Evolutionary conservation across 1,140 invertebrate genomes (phyloP).

Genomic region (Galleria mellonella): DNA sequence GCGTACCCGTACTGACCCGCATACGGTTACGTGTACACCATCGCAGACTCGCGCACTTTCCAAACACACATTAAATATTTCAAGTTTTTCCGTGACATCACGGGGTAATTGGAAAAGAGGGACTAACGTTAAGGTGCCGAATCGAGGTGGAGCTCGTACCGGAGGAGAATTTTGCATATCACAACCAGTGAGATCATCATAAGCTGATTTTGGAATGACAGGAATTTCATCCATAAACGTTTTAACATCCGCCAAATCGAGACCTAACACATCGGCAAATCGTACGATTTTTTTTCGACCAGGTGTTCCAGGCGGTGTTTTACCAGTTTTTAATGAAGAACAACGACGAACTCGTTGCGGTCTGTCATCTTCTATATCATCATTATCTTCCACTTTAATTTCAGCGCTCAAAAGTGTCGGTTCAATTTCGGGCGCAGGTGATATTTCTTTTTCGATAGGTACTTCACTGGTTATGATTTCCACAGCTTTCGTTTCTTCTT

Average conservation of each 20-base stretch:
- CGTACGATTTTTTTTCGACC: constrained; percentile 94
- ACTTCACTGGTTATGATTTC: constrained; percentile 51
- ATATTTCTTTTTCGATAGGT: constrained; percentile 38
- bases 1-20: constrained; percentile 89
- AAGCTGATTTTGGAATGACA: constrained; percentile 90
- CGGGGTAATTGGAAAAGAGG: constrained; percentile 90
- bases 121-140: constrained; percentile 74
- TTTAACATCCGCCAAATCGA: constrained; percentile 93
- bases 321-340: constrained; percentile 92
- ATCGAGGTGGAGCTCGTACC: constrained; percentile 46
- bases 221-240: constrained; percentile 93
- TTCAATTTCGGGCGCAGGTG: constrained; percentile 44
- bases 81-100: constrained; percentile 84
- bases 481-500: constrained; percentile 20
- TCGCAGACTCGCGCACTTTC: constrained; percentile 89
- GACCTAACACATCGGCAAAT: constrained; percentile 94
- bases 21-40: constrained; percentile 83
- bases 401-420: constrained; percentile 38
- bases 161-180: constrained; percentile 67
- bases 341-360: constrained; percentile 82
- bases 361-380: constrained; percentile 64
- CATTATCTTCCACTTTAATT: constrained; percentile 29
- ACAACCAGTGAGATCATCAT: constrained; percentile 79
- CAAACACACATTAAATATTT: constrained; percentile 86
- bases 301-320: constrained; percentile 92